A percentile compares a stretch with the other conserved stretches of the same genome.
Evolutionary conservation across 2,113 vertebrate species (phyloP).

Genomic region (Shinisaurus crocodilurus): DNA sequence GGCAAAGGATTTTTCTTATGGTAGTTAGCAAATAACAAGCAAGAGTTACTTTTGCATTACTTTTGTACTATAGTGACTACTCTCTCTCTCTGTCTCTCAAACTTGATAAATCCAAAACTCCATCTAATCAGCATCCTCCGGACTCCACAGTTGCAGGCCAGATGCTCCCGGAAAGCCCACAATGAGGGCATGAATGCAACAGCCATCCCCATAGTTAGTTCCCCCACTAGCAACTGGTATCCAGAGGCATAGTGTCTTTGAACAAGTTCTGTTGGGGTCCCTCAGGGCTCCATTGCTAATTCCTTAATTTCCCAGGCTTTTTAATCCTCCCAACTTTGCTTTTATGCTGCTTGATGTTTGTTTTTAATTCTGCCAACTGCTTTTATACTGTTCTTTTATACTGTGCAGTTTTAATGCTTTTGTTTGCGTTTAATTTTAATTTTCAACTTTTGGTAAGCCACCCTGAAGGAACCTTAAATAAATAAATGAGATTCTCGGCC

Average conservation of each 20-base stretch:
- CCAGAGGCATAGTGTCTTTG: neutral
- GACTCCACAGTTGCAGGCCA: neutral
- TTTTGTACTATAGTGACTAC: neutral
- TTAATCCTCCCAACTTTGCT: no score
- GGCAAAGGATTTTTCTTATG: neutral
- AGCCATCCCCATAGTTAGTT: neutral
- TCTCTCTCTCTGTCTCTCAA: neutral
- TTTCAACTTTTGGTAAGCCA: no score
- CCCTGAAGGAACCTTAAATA: no score
- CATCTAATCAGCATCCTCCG: neutral
- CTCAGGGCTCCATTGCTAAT: neutral
- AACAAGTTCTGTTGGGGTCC: neutral
- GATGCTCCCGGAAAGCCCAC: neutral
- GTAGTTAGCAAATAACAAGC: conserved; percentile 1
- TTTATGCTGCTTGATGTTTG: no score
- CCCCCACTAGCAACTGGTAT: neutral
- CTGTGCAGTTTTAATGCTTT: no score
- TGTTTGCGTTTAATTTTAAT: no score
- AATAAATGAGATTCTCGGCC: no score
- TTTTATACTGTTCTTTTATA: no score
- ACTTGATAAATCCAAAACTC: neutral
- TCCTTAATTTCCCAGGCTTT: no score
- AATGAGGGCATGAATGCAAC: neutral
- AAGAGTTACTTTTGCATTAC: neutral
- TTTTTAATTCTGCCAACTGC: no score